Evolutionary conservation across 2,888 invertebrate species (phyloP).

Genomic region (Drosophila heteroneura): DNA sequence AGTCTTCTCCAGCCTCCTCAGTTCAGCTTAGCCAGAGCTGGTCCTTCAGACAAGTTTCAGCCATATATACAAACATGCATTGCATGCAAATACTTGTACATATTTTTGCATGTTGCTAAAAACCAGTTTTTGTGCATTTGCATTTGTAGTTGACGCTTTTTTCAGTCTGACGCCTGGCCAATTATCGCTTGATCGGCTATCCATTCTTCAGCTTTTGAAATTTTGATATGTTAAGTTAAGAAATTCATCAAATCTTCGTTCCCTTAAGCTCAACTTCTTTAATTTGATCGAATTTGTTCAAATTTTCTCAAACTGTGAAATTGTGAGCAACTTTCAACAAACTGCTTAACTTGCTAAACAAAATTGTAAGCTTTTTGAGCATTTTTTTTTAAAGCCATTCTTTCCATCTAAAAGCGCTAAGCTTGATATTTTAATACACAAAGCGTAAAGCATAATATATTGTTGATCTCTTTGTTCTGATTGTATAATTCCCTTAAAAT

Average conservation of each 20-base stretch:
- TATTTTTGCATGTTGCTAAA: background rate
- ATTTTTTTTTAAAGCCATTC: background rate
- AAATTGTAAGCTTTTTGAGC: background rate
- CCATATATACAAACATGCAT: constrained; percentile 5
- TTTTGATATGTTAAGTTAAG: background rate
- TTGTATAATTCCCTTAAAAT: background rate
- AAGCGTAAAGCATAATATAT: too few relatives aligned
- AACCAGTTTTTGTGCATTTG: constrained; percentile 31
- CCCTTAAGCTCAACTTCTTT: background rate
- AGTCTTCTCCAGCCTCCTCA: constrained; percentile 18
- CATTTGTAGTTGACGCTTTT: constrained; percentile 34
- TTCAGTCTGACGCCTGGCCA: constrained; percentile 30
- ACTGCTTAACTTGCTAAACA: background rate
- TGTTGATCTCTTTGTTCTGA: background rate
- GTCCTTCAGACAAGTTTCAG: constrained; percentile 28
- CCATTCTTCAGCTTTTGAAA: background rate
- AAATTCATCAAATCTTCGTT: background rate
- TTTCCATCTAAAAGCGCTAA: background rate
- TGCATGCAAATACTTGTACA: constrained; percentile 11
- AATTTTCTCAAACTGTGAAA: background rate
- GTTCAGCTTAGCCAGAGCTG: constrained; percentile 14
- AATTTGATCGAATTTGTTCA: background rate
- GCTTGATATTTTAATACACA: background rate
- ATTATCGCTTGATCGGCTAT: constrained; percentile 36
- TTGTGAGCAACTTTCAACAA: background rate